Conservation (phyloP, 2,797 vertebrate species). For the Lutjanus argentimaculatus region DNA sequence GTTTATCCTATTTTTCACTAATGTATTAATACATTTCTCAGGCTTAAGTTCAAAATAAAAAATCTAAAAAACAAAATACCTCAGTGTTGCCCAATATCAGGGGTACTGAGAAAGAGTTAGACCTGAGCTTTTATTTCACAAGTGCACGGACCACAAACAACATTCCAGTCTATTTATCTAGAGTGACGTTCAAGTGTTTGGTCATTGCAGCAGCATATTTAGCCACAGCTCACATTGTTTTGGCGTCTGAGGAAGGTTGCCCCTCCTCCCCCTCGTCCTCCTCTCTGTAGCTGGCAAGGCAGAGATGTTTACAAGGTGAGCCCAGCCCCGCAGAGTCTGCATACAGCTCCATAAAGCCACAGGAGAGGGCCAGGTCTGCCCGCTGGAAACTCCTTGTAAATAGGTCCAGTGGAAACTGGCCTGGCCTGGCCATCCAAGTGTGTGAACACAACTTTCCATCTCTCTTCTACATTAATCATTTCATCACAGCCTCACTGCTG, state of each 20-base stretch:
- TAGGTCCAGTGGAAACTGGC: conserved; percentile 71
- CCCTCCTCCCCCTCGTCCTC: conserved; percentile 12
- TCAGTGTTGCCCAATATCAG: conserved; percentile 1
- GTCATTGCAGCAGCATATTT: conserved; percentile 28
- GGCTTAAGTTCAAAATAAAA: background rate
- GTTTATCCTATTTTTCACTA: background rate
- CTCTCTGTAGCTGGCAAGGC: conserved; percentile 34
- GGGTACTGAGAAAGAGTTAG: background rate
- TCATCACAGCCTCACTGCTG: conserved; percentile 32
- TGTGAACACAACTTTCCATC: conserved; percentile 70
- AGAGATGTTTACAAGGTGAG: conserved; percentile 78
- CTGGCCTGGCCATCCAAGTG: conserved; percentile 36
- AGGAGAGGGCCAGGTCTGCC: conserved; percentile 55
- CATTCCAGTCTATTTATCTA: conserved; percentile 49
- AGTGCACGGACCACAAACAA: conserved; percentile 40
- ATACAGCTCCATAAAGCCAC: conserved; percentile 62
- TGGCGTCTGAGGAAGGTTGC: conserved; percentile 39
- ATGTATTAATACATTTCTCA: background rate
- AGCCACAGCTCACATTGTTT: conserved; percentile 40
- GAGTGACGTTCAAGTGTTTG: conserved; percentile 40
- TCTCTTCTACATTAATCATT: conserved; percentile 39
- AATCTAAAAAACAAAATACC: background rate
- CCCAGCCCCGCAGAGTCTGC: conserved; percentile 43
- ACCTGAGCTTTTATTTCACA: conserved; percentile 19
- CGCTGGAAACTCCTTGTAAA: conserved; percentile 72